Evolutionary conservation across 2,888 invertebrate genomes (phyloP), one percentile per base, ranked within the genome.

Genomic region (Caenorhabditis sp.): DNA sequence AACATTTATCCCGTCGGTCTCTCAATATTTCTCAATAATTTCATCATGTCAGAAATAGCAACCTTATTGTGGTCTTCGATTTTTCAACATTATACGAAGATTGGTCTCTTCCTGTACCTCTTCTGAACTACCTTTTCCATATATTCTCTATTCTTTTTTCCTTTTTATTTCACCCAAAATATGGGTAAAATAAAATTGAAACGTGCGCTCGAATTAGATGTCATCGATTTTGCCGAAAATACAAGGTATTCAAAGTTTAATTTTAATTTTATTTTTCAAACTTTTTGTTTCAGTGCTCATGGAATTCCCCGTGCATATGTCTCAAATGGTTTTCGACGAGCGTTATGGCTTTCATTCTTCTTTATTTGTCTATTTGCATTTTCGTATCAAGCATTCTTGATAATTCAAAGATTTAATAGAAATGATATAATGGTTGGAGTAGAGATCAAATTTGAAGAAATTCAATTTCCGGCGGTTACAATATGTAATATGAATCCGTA

Each of bases 391-490:
- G 87, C 87, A 17, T 76, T 76, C 50, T 71, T 82, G 17, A 87
- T 87, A 56, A 67, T 87, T 31, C 63, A 80, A 27, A 70, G 85
- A 59, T 87, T 87, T 59, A 67, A 71, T 36, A 72, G 86, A 52
- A 87, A 87, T 59, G 86, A 87, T 75, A 87, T 85, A 21, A 86
- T 87, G 43, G 87, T 87, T 57, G 84, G 83, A 20, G 87, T 87
- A 12, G 86, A 87, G 73, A 78, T 87, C 60, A 87, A 85, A 68
- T 87, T 87, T 66, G 86, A 87, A 67, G 80, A 83, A 54, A 87
- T 87, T 53, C 80, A 78, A 7, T 87, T 87, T 59, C 86, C 87
- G 7, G 81, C 83, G 2, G 86, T 87, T 7, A 86, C 86, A 20
- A 78, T 87, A 21, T 87, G 87, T 74, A 87, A 87, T 65, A 77